Evolutionary conservation across 2,888 invertebrate genomes (phyloP), one percentile per base, ranked within the genome.

Genomic region (Hypolimnas misippus): DNA sequence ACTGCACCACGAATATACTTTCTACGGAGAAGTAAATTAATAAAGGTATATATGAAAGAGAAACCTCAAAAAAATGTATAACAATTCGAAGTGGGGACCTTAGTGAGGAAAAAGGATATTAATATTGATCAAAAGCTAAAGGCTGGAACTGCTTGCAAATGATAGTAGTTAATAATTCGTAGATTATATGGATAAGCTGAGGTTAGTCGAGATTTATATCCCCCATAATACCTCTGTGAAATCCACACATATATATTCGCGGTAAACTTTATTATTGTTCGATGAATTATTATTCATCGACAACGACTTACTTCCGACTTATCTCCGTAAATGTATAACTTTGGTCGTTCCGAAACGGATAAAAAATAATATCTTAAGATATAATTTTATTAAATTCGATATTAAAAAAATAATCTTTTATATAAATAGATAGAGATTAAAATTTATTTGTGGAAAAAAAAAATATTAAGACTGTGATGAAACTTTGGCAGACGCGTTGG

Each of bases 211-310:
- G 17, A 59, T 62, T 56, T 62, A 62, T 62, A 51, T 38, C 33
- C 17, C 29, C 31, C 42, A 53, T 53, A 42, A 63, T 58, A 35
- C 54, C 46, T 33, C n/a, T 10, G 29, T 29, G 35, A 44, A 51
- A 60, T 38, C 52, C 60, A 7, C 21, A 19, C 54, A 25, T 2
- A 25, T 35, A 38, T 40, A 35, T 60, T 56, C 52, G 52, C 7
- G 60, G 52, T 52, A 17, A 44, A 56, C 56, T 64, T 56, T 64
- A 50, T 31, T 12, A 52, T 31, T 51, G 17, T 29, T 38, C 12
- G 19, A 59, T 59, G 46, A 59, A 53, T 59, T 53, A 59, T 59
- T n/a, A n/a, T n/a, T n/a, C n/a, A n/a, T n/a, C n/a, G n/a, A 53
- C 52, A 53, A 53, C 53, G 46, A 53, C 35, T 54, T 33, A 35